Percentiles rank a stretch among this genome's conserved stretches.
phyloP scores from a whole-genome alignment of 2,113 vertebrate genomes.

The Pagrus major region DNA sequence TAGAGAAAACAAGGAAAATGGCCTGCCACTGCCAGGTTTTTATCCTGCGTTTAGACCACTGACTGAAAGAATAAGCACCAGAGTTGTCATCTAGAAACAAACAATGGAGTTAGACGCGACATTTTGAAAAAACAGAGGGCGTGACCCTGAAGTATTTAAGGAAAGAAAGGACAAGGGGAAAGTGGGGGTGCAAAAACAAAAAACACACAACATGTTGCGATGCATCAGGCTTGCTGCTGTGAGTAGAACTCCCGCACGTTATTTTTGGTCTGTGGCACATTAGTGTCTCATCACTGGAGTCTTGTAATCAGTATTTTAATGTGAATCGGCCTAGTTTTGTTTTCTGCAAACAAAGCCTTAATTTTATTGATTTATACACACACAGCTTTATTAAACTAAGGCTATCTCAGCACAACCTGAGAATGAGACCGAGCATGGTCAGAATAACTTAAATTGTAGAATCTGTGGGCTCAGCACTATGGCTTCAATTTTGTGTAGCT shows the following conservation, averaged over 20 bases:
- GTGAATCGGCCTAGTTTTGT: not conserved
- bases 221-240: slow-evolving; percentile 1
- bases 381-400: slow-evolving; percentile 1
- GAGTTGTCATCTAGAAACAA: slow-evolving; percentile 44
- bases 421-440: not conserved
- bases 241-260: not conserved
- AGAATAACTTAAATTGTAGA: not conserved
- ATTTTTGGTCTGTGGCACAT: slow-evolving; percentile 32
- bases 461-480: not conserved
- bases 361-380: not conserved
- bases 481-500: not conserved
- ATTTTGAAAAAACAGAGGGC: not conserved
- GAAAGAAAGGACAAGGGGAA: not conserved
- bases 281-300: not conserved
- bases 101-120: slow-evolving; percentile 19
- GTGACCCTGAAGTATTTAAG: not conserved
- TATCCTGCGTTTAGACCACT: slow-evolving; percentile 1
- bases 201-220: not conserved
- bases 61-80: slow-evolving; percentile 62
- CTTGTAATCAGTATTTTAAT: not conserved
- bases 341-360: not conserved
- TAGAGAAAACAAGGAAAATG: not conserved
- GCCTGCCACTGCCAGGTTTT: slow-evolving; percentile 25
- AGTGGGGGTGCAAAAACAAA: slow-evolving; percentile 2
- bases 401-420: slow-evolving; percentile 8